Conservation (phyloP, 2,113 vertebrate genomes). For the Bucco capensis region DNA sequence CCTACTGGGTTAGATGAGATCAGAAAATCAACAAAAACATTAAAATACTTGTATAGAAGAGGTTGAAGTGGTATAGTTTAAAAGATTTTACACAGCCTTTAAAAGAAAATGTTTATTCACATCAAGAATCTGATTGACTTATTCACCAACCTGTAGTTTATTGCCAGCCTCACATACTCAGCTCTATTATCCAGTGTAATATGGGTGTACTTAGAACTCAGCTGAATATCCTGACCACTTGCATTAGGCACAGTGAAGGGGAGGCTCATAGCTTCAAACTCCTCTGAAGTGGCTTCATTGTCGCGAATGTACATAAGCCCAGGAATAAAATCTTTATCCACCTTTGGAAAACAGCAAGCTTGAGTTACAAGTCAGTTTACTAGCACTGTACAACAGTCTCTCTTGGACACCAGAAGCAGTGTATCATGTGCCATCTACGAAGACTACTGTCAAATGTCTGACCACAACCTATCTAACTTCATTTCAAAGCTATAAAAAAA, state of each 20-base stretch:
- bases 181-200: constrained; percentile 94
- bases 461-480: background rate
- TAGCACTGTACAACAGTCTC: background rate
- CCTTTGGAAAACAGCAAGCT: constrained; percentile 70
- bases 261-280: constrained; percentile 96
- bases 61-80: background rate
- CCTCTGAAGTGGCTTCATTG: constrained; percentile 93
- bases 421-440: background rate
- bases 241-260: constrained; percentile 96
- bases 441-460: background rate
- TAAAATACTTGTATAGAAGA: background rate
- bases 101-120: background rate
- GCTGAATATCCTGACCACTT: constrained; percentile 94
- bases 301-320: constrained; percentile 98
- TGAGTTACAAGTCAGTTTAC: background rate
- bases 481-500: background rate
- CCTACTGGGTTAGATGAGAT: background rate
- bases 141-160: constrained; percentile 89
- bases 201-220: constrained; percentile 94
- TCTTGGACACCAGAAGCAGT: background rate
- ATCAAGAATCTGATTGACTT: background rate
- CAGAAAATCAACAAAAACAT: background rate
- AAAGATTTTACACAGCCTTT: background rate
- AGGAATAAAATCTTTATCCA: constrained; percentile 99
- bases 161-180: constrained; percentile 93